Percentiles rank a stretch among this genome's conserved stretches.
These are phyloP conservation scores for Uromys caudimaculatus DNA, from an alignment of 2,797 vertebrate genomes.

Conservation along the genomic window DNA sequence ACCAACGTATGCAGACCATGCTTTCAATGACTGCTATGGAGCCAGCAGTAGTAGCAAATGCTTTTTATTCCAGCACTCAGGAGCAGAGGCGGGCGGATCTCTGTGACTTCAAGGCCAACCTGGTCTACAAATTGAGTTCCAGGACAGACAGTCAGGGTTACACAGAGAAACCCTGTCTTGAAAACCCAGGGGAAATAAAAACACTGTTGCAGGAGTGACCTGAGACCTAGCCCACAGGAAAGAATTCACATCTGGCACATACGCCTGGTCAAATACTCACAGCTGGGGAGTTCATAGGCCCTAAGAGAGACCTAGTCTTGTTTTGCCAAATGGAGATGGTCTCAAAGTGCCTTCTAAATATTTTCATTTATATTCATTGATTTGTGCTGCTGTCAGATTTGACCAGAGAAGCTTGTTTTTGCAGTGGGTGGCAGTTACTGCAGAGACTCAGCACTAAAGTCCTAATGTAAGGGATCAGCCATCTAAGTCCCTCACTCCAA, in stretches of 20 bases:
- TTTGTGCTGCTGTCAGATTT: not conserved
- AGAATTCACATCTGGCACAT: not conserved
- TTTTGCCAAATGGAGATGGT: not conserved
- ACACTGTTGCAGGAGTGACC: too few relatives aligned
- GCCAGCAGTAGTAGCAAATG: rapidly evolving
- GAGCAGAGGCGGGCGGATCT: not conserved
- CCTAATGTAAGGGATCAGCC: not conserved
- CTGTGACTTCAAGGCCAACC: not conserved
- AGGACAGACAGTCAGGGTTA: not conserved
- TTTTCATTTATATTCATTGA: not conserved
- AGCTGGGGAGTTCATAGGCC: not conserved
- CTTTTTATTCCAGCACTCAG: not conserved
- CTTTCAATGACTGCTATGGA: not conserved
- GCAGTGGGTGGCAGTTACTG: not conserved
- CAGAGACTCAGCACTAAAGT: not conserved
- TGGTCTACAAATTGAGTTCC: not conserved
- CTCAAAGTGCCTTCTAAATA: not conserved
- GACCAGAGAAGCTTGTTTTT: not conserved
- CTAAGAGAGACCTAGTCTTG: not conserved
- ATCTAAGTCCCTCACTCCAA: too few relatives aligned
- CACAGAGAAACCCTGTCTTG: not conserved
- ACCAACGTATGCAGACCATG: not conserved
- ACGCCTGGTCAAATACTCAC: not conserved
- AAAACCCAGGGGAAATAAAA: not conserved
- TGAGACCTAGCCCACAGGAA: not conserved